Percentiles rank a stretch among this genome's conserved stretches.
Evolutionary conservation across 2,113 vertebrate species (phyloP).

Genomic region (Sinocyclocheilus maitianheensis): DNA sequence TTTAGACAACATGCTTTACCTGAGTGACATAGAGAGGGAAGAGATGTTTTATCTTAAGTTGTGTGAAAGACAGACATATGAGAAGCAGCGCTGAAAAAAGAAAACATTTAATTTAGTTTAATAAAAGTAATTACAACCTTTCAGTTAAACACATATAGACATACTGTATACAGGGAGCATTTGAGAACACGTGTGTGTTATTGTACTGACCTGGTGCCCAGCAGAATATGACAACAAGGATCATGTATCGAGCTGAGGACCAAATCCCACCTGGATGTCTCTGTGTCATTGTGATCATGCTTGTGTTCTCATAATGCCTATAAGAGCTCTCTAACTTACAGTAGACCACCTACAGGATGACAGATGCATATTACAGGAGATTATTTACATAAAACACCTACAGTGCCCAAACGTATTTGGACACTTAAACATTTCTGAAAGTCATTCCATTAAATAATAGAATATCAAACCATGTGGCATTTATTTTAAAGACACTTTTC

Average conservation of each 20-base stretch:
- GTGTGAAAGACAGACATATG: slow-evolving; percentile 65
- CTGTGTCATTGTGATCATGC: slow-evolving; percentile 64
- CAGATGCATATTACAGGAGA: background rate
- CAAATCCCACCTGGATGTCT: slow-evolving; percentile 54
- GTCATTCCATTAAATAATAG: background rate
- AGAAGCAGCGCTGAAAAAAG: slow-evolving; percentile 73
- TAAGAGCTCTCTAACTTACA: slow-evolving; percentile 71
- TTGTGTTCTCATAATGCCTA: slow-evolving; percentile 48
- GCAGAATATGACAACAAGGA: slow-evolving; percentile 78
- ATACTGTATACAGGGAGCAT: slow-evolving; percentile 20
- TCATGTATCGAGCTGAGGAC: slow-evolving; percentile 68
- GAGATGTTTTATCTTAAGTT: slow-evolving; percentile 58
- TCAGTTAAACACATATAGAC: background rate
- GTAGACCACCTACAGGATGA: slow-evolving; percentile 73
- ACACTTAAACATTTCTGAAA: background rate
- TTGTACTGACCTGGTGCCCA: slow-evolving; percentile 75
- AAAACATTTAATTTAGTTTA: background rate
- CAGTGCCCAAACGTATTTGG: background rate
- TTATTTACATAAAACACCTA: background rate
- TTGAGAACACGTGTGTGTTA: slow-evolving; percentile 24
- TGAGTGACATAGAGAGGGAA: slow-evolving; percentile 72
- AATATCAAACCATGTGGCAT: background rate
- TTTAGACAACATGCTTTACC: slow-evolving; percentile 61
- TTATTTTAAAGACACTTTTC: background rate
- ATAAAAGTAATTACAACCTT: background rate